Evolutionary conservation across 2,797 vertebrate species (phyloP).

Genomic region (Cebuella pygmaea): DNA sequence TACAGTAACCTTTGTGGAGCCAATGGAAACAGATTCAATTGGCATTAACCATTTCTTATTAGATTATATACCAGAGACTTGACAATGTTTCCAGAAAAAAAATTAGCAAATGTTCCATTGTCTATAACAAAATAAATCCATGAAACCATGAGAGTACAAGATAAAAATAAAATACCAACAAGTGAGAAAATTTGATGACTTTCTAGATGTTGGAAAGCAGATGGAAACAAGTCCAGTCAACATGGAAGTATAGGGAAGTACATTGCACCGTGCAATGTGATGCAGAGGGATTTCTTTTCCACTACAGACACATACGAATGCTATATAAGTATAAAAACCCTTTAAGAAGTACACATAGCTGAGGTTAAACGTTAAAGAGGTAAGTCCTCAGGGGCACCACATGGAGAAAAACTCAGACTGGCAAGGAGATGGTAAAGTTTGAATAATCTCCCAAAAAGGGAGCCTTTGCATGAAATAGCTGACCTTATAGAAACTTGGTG

Average conservation of each 20-base stretch:
- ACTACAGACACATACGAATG: not conserved
- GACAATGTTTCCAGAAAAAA: not conserved
- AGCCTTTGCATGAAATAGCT: rapidly evolving
- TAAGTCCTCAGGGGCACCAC: not conserved
- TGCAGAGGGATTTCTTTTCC: not conserved
- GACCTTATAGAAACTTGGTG: not conserved
- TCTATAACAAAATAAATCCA: not conserved
- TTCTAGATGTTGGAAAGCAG: not conserved
- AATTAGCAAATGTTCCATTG: not conserved
- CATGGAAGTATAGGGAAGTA: not conserved
- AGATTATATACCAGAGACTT: not conserved
- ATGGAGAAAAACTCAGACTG: not conserved
- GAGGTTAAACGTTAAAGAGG: not conserved
- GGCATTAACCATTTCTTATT: not conserved
- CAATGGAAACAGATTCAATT: not conserved
- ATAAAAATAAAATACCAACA: not conserved
- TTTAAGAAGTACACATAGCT: not conserved
- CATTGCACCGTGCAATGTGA: not conserved
- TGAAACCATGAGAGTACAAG: not conserved
- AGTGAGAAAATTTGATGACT: not conserved
- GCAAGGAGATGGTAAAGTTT: too few species aligned
- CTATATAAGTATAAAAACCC: rapidly evolving
- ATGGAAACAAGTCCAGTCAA: not conserved
- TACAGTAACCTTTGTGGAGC: not conserved
- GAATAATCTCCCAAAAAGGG: too few species aligned